Evolutionary conservation across 2,888 invertebrate species (phyloP), one percentile per base, ranked within the genome.

Genomic region (Kuschelorhynchus macadamiae): DNA sequence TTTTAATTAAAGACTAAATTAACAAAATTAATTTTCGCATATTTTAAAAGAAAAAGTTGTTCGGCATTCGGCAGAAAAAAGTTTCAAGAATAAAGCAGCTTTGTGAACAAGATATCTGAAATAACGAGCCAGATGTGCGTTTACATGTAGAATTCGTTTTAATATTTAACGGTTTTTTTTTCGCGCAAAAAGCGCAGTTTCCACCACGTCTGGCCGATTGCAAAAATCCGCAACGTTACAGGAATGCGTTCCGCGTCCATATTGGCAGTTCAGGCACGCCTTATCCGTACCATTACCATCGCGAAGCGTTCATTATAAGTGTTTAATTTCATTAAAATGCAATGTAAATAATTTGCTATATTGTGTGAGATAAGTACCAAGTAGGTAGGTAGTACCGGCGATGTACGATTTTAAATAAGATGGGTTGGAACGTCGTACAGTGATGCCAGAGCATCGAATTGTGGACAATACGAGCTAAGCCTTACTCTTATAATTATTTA

Each of bases 291-390:
- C 30, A 61, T 61, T 61, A 61, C 50, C 30, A 42, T 52, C 62
- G 62, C 53, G 20, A 32, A 42, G 4, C 46, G 41, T 52, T 61
- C 61, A 61, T 61, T 61, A 61, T 50, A 61, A 50, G 61, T 61
- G 61, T 61, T 62, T 62, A 62, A 62, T 62, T 62, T 62, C 62
- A 62, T 62, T 62, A 62, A 62, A 62, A 61, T 62, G 44, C 62
- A 53, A 62, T 62, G 62, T 62, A 62, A 44, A 52, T 52, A 62
- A 62, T 62, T 62, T 62, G 53, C 53, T 53, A 33, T 53, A 53
- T 62, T 53, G 42, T 53, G 62, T 44, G 52, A 42, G 62, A 61
- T 52, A 50, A 50, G 57, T 42, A 57, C 57, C 33, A 47, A 47
- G 47, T 8, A 8, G 47, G 25, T 47, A 47, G 30, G 9, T 30